phyloP scores from a whole-genome alignment of 2,113 vertebrate genomes.

The Dolichotis patagonum region DNA sequence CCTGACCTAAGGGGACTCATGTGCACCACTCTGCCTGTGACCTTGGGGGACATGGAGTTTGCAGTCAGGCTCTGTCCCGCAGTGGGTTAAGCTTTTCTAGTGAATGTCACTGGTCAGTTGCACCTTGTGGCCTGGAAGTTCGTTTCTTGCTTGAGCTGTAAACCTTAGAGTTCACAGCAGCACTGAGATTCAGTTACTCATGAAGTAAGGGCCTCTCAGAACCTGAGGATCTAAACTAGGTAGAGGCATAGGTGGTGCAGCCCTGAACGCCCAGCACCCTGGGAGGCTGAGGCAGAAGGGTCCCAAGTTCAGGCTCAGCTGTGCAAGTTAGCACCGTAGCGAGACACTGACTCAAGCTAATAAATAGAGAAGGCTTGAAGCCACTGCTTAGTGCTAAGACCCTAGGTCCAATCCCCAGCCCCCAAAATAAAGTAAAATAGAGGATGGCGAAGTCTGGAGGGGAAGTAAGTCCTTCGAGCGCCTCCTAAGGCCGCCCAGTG shows the following conservation, averaged over 20 bases:
- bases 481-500: background rate
- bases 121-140: background rate
- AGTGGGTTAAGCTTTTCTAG: background rate
- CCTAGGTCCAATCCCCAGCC: background rate
- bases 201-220: slow-evolving; percentile 14
- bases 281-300: background rate
- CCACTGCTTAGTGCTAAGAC: background rate
- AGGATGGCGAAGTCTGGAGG: background rate
- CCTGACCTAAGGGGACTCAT: background rate
- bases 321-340: background rate
- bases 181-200: background rate
- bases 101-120: background rate
- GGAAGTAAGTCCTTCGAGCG: background rate
- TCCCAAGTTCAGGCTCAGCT: background rate
- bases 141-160: background rate
- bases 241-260: background rate
- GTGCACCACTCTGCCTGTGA: background rate
- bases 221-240: slow-evolving; percentile 43
- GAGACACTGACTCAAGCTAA: background rate
- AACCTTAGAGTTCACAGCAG: background rate
- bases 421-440: background rate
- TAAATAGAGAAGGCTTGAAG: background rate
- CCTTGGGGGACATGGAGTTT: background rate
- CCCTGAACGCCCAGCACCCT: background rate
- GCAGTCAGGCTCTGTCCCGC: background rate